Evolutionary conservation across 2,888 invertebrate genomes (phyloP), one percentile per base, ranked within the genome.

Genomic region (Cheilosia impressa): DNA sequence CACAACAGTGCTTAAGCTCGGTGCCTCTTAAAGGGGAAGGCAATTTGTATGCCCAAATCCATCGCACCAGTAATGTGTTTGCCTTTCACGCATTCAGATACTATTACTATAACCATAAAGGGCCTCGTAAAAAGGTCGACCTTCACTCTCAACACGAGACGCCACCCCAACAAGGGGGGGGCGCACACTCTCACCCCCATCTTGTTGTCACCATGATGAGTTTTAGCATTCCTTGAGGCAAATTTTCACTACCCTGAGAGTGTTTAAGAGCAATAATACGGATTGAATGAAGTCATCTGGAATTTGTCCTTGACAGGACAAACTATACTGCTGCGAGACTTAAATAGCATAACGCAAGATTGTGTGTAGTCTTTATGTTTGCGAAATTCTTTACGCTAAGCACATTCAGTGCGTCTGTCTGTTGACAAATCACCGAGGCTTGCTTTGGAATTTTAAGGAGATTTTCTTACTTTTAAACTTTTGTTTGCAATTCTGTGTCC

Each of bases 281-380:
- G 75, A 24, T 34, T 41, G 41, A 17, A 58, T 79, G 62, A 68
- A 60, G 68, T 80, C 22, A 68, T 68, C 53, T 57, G 55, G 57
- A 62, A 52, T 81, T n/a, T 69, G 80, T 75, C 80, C 75, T 81
- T 69, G 76, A 43, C 62, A 62, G 73, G 75, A 53, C 47, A 58
- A 22, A 45, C 24, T 19, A 38, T 1, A 38, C 38, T 60, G 69
- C 45, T 62, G 69, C 57, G 75, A 38, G 38, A 47, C 47, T 47
- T 58, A 62, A 55, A 38, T 34, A 27, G n/a, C 41, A 7, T 27
- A 47, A 58, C 19, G 55, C 24, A 38, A n/a, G 50, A 52, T 43
- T 60, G 38, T 31, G 7, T 45, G 41, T 71, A 50, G 45, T 73
- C 41, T 41, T 60, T 47, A 34, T 52, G 52, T 75, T 62, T 62